Evolutionary conservation across 2,888 invertebrate species (phyloP).

Genomic region (Lissocephala sabroskyi): DNA sequence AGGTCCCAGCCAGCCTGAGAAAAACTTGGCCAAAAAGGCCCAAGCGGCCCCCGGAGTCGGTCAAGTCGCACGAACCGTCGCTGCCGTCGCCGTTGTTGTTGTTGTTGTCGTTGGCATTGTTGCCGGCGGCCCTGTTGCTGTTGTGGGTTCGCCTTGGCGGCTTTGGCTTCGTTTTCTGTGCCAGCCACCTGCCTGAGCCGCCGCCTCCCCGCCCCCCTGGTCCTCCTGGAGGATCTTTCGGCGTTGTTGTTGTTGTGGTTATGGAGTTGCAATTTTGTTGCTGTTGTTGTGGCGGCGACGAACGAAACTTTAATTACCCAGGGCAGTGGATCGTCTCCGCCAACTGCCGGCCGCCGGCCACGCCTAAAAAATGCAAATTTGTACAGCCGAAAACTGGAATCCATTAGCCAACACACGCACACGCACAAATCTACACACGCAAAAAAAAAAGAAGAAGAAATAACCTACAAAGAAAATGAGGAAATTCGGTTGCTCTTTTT

Average conservation of each 20-base stretch:
- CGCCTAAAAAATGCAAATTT: conserved; percentile 21
- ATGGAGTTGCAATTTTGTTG: no score
- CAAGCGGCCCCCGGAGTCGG: conserved; percentile 33
- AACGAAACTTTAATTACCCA: no score
- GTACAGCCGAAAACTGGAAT: conserved; percentile 11
- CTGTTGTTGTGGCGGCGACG: no score
- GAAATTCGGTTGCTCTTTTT: no score
- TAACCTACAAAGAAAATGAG: no score
- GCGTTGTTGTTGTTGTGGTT: background rate
- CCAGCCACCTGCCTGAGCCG: conserved; percentile 64
- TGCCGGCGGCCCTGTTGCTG: conserved; percentile 6
- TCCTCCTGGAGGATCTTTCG: conserved; percentile 26
- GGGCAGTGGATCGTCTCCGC: no score
- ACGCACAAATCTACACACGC: no score
- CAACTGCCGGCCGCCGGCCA: no score
- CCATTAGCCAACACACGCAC: no score
- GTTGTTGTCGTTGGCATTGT: conserved; percentile 13
- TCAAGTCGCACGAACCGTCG: background rate
- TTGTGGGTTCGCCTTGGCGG: conserved; percentile 5
- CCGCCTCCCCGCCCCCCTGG: no score
- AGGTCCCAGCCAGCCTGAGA: conserved; percentile 37
- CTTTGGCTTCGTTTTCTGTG: conserved; percentile 31
- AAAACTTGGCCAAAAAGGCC: conserved; percentile 35
- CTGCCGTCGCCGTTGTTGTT: conserved; percentile 26
- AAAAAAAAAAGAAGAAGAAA: no score